Base-by-base conservation (phyloP, 2,113 vertebrate species). In the Leptosomus discolor region DNA sequence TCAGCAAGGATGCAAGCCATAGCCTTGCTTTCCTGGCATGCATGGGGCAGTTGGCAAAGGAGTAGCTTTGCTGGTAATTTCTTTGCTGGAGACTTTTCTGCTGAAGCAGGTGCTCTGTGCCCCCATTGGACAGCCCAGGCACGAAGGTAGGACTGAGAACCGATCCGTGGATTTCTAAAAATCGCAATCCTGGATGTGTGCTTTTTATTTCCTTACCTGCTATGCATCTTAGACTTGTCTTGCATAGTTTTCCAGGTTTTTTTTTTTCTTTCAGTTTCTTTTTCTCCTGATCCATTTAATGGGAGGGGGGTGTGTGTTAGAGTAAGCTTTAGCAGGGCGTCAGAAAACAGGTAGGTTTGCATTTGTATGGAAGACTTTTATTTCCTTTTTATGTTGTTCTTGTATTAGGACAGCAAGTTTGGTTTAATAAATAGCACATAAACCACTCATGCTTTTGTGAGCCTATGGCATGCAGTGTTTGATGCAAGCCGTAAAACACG, bases 291-390 rank as follows among this genome's bases (percentile, higher is more conserved):
- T 77, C 10, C 5, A 10, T 90, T 45, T 80, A 73, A 11, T 0
- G 2, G 41, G 34, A 34, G 15, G 9, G 1, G 0, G 2, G 6
- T 27, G 5, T 26, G 4, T 56, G 22, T 51, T 41, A 29, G 16
- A 34, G 17, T 60, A 58, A 71, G 5, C 58, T 77, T 63, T 68
- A 95, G 27, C 50, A 71, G n/a, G n/a, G 48, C 27, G 69, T 85
- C 6, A 11, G 61, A 30, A 69, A 65, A 22, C 22, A 37, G 30
- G 9, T 43, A 3, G 18, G 12, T 79, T 90, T 75, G 43, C 22
- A 51, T 83, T 94, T 61, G 11, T 56, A 1, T 61, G 18, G 29
- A 29, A 64, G 45, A n/a, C 34, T 76, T 64, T 7, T 3, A 29
- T 39, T 10, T 15, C 8, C 13, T 69, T 82, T 76, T 37, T 65